phyloP scores from a whole-genome alignment of 2,888 invertebrate species.

The Cheilosia variabilis region DNA sequence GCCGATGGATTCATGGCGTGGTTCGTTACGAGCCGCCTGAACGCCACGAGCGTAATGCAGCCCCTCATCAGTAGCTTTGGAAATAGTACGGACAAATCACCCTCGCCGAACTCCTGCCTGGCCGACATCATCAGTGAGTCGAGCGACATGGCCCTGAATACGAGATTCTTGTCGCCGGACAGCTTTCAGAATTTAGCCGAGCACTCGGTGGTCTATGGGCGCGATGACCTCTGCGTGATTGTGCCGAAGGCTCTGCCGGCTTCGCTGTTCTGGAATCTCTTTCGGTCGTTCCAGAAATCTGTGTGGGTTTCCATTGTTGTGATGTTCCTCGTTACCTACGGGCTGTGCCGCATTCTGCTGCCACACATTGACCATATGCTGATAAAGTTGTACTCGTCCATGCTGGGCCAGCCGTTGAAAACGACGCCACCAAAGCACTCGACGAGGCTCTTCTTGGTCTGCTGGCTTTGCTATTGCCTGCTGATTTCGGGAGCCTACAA shows the following conservation, averaged over 20 bases:
- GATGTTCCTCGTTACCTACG: constrained; percentile 77
- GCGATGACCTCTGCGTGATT: constrained; percentile 86
- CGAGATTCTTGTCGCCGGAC: constrained; percentile 84
- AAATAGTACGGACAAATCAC: not conserved
- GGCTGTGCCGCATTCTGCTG: constrained; percentile 76
- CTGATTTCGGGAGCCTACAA: constrained; percentile 81
- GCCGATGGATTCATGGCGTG: constrained; percentile 83
- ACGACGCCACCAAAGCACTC: constrained; percentile 73
- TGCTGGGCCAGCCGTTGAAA: constrained; percentile 78
- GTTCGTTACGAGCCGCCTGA: constrained; percentile 83
- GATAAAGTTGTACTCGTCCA: constrained; percentile 78
- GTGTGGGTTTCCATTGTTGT: constrained; percentile 80
- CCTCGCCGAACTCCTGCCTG: constrained; percentile 76
- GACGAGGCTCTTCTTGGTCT: constrained; percentile 79
- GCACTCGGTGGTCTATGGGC: constrained; percentile 84
- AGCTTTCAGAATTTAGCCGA: constrained; percentile 85
- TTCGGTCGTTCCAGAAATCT: constrained; percentile 79
- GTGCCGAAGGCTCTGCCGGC: constrained; percentile 85
- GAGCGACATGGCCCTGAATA: constrained; percentile 85
- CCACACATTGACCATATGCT: constrained; percentile 55
- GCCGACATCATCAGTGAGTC: constrained; percentile 77
- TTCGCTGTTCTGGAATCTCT: constrained; percentile 84
- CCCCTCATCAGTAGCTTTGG: constrained; percentile 72
- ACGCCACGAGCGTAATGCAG: constrained; percentile 84
- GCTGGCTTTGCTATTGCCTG: constrained; percentile 81